Evolutionary conservation across 2,797 vertebrate genomes (phyloP).

Genomic region (Rhabdomys pumilio): DNA sequence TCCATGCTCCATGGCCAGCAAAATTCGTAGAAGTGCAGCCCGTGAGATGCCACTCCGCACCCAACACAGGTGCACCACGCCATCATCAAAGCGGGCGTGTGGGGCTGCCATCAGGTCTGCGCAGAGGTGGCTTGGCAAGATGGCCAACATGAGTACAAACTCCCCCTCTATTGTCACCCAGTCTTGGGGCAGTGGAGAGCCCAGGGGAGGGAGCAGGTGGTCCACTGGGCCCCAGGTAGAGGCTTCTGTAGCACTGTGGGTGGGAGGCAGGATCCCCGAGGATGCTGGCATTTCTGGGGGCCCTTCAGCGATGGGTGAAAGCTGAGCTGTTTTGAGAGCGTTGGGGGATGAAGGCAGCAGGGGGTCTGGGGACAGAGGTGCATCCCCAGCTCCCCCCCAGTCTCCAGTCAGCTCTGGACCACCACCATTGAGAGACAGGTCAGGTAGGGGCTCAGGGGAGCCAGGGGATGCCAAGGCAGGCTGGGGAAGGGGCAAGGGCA

Average conservation of each 20-base stretch:
- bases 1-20: constrained; percentile 95
- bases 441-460: constrained; percentile 86
- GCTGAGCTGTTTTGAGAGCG: constrained; percentile 54
- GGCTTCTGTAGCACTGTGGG: constrained; percentile 39
- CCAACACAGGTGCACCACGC: constrained; percentile 95
- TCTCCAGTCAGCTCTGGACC: constrained; percentile 87
- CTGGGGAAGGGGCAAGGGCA: constrained; percentile 84
- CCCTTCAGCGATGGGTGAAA: constrained; percentile 60
- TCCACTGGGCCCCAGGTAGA: constrained; percentile 86
- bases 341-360: constrained; percentile 38
- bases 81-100: constrained; percentile 93
- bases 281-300: constrained; percentile 35
- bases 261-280: constrained; percentile 68
- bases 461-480: constrained; percentile 86
- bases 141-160: constrained; percentile 94
- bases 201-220: constrained; percentile 93
- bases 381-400: constrained; percentile 83
- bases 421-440: constrained; percentile 79
- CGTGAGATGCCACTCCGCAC: constrained; percentile 94
- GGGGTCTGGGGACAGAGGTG: constrained; percentile 78
- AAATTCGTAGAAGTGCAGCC: constrained; percentile 93
- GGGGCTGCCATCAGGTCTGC: constrained; percentile 95
- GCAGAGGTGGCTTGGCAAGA: constrained; percentile 94
- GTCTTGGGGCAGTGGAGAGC: constrained; percentile 93
- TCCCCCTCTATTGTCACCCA: constrained; percentile 96